Conservation (phyloP, 2,888 invertebrate species). For the Acanthosepion esculentum region DNA sequence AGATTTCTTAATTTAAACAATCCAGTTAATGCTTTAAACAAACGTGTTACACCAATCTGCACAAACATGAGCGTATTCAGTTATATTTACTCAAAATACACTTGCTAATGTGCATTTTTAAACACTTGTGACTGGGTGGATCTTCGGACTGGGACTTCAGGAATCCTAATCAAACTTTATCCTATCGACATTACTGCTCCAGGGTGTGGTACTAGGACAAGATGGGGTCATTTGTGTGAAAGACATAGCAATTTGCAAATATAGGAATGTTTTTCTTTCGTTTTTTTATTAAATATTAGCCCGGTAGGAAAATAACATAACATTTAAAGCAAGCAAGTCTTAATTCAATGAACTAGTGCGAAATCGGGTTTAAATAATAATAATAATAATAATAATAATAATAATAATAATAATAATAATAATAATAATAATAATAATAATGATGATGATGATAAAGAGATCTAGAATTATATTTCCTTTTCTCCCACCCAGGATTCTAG, state of each 20-base stretch:
- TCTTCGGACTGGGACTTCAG: not conserved
- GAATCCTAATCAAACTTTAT: not conserved
- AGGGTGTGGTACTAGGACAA: not conserved
- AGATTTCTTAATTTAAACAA: not conserved
- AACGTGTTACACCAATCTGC: not conserved
- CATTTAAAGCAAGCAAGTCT: not conserved
- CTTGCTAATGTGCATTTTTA: not conserved
- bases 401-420: too few relatives aligned
- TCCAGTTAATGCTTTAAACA: not conserved
- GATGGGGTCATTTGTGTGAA: not conserved
- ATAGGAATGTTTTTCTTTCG: not conserved
- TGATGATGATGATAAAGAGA: too few relatives aligned
- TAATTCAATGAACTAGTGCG: too few relatives aligned
- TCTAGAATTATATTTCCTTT: too few relatives aligned
- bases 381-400: too few relatives aligned
- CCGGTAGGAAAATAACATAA: not conserved
- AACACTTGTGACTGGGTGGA: not conserved
- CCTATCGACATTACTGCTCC: not conserved
- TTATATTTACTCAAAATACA: not conserved
- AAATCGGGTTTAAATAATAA: too few relatives aligned
- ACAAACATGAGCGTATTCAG: not conserved
- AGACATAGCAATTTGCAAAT: not conserved
- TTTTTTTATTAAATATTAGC: not conserved
- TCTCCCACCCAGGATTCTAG: too few relatives aligned
- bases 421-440: too few relatives aligned